Base-by-base conservation (phyloP, 1,140 invertebrate species). In the Trichonephila inaurata region DNA sequence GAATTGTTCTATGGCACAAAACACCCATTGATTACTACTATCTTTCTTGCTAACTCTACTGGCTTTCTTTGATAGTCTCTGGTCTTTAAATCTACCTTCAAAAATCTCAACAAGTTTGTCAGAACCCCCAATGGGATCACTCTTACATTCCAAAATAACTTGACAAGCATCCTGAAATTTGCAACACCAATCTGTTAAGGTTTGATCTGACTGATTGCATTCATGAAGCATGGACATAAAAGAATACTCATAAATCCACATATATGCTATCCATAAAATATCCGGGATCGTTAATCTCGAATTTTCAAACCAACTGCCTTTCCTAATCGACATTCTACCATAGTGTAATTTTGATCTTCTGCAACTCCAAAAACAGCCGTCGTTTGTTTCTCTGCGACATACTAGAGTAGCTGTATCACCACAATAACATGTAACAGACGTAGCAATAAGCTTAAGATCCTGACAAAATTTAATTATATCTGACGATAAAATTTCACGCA, bases 191-290 rank as follows among this genome's bases (percentile, higher is more conserved):
- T 58, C 44, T 5, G 21, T 14, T 12, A 85, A 16, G 51, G 83
- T 58, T n/a, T 85, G 83, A 24, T 85, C 19, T 51, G 83, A 58
- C 12, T 24, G 44, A 24, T 85, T 44, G n/a, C 44, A 60, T 24
- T 85, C 83, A 85, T 85, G 83, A n/a, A 85, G 51, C 44, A 85
- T 51, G 19, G 83, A 85, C 10, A 14, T 24, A 21, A 58, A n/a
- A 12, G 83, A 85, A 51, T 85, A 85, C 12, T 85, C 83, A 85
- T 85, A 85, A 10, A 85, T 19, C 83, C 83, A 85, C 83, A 85
- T 85, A 44, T 85, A 85, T 0, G 3, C 21, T 58, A 85, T 1
- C 83, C 83, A 85, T n/a, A 85, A 60, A 12, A 85, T 60, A 21
- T 85, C 83, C 14, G 19, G 18, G 21, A 85, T 51, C 2, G 16